Base-by-base conservation (phyloP, 1,140 invertebrate genomes). In the Sitobion miscanthi region DNA sequence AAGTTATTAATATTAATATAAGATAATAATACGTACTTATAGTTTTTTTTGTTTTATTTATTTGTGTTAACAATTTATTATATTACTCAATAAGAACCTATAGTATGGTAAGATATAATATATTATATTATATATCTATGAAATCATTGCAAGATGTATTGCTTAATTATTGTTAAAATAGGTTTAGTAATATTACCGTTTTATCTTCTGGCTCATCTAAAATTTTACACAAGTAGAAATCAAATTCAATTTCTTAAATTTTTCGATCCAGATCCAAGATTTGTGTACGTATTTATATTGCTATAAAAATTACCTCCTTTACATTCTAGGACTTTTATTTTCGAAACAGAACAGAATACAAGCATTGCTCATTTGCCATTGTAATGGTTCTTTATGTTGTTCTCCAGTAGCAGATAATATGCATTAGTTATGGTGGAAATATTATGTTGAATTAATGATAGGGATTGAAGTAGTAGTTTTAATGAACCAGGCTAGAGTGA, bases 11-110 rank as follows among this genome's bases (percentile, higher is more conserved):
- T 90, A 90, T 45, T 69, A 69, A 90, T 69, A 47, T 45, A 30
- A 30, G 23, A 20, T n/a, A 21, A 45, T 69, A 8, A 90, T 14
- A 20, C 89, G 38, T 90, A 90, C 89, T 69, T 90, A 90, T 90
- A 90, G 89, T 69, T 89, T 54, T 54, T 35, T 54, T 89, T 89
- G 87, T 69, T 90, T 45, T 69, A 57, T 90, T 23, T 90, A 69
- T 69, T 90, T 90, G 88, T 90, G 89, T 90, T 52, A 17, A 90
- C 11, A 90, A 42, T 62, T 42, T 42, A 90, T 62, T 42, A 62
- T 90, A 11, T 90, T 45, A 4, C 38, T 85, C 25, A 57, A 90
- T 90, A 62, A 62, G 30, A n/a, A 77, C n/a, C 62, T 35, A n/a
- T 77, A 77, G 30, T n/a, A 69, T 69, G 7, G 14, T 69, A 77